Percentiles rank a stretch among this genome's conserved stretches.
phyloP scores from a whole-genome alignment of 2,797 vertebrate genomes.

The Enteromius unitaeniatus region DNA sequence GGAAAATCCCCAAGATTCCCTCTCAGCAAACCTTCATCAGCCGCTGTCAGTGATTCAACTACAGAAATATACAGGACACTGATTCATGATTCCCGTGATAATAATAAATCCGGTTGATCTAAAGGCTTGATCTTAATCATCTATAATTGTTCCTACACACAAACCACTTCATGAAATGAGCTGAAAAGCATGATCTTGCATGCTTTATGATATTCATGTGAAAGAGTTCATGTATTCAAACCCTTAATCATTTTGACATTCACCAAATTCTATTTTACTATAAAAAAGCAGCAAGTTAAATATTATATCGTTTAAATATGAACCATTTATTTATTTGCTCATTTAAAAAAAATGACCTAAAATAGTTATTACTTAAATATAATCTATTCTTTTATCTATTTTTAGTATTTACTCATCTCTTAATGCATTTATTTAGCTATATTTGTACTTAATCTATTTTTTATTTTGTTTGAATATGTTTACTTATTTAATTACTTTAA shows the following conservation, averaged over 20 bases:
- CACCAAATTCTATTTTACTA: background rate
- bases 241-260: background rate
- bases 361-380: too few relatives aligned
- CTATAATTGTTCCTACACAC: background rate
- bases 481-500: background rate
- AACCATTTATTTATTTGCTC: background rate
- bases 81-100: background rate
- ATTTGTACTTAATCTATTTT: background rate
- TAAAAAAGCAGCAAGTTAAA: background rate
- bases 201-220: too few relatives aligned
- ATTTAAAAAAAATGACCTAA: too few relatives aligned
- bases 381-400: too few relatives aligned
- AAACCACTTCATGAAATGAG: background rate
- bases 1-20: background rate
- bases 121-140: background rate
- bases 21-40: background rate
- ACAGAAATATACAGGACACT: background rate
- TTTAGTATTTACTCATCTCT: too few relatives aligned
- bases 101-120: background rate
- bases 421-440: background rate
- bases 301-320: background rate
- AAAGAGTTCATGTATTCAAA: background rate
- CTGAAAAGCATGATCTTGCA: background rate
- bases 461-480: background rate
- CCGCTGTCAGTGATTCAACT: background rate